Evolutionary conservation across 1,140 invertebrate species (phyloP).

Genomic region (Babylonia areolata): DNA sequence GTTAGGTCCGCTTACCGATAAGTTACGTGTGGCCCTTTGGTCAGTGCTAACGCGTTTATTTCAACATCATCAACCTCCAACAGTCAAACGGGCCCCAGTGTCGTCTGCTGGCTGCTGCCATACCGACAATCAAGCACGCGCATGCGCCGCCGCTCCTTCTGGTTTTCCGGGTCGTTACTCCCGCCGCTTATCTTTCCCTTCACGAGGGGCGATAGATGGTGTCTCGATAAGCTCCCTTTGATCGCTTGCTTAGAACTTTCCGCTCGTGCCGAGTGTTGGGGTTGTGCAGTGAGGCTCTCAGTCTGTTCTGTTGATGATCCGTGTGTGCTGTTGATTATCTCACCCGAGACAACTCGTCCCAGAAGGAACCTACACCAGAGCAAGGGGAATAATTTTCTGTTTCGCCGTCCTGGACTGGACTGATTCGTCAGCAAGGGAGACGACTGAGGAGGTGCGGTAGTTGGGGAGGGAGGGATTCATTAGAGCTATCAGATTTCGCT

Average conservation of each 20-base stretch:
- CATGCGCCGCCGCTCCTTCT: neutral
- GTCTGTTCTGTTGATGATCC: neutral
- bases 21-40: neutral
- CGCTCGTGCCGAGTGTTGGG: neutral
- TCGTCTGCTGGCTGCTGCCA: neutral
- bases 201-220: neutral
- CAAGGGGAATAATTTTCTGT: neutral
- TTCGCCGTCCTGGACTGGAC: neutral
- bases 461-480: neutral
- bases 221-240: neutral
- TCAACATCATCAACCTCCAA: neutral
- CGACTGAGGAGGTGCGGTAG: neutral
- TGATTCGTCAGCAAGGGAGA: neutral
- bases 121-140: neutral
- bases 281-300: neutral
- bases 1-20: neutral
- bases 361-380: neutral
- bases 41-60: neutral
- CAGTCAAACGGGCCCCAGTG: no score
- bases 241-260: no score
- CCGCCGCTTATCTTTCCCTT: neutral
- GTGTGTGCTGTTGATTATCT: neutral
- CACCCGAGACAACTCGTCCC: neutral
- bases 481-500: neutral
- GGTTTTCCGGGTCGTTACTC: neutral